Evolutionary conservation across 2,113 vertebrate genomes (phyloP).

Genomic region (Gadus chalcogrammus): DNA sequence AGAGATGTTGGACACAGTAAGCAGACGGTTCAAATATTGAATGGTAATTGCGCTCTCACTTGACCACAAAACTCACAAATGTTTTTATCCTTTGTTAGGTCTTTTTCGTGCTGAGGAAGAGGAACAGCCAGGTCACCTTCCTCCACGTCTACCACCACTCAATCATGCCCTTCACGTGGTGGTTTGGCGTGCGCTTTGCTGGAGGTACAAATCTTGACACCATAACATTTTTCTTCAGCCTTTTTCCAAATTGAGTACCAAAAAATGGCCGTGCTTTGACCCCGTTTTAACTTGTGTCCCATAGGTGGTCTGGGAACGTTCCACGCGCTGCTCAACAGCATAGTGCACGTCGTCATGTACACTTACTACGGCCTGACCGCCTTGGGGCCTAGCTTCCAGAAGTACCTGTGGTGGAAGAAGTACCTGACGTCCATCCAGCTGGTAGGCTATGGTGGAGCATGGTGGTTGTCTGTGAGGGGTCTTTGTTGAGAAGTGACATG

Average conservation of each 20-base stretch:
- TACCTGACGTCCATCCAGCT: conserved; percentile 93
- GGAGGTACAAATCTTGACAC: conserved; percentile 74
- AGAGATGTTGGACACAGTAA: conserved; percentile 96
- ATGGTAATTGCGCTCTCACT: neutral
- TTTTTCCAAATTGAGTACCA: neutral
- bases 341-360: conserved; percentile 96
- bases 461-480: neutral
- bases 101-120: conserved; percentile 97
- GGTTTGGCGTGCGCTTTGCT: conserved; percentile 97
- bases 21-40: conserved; percentile 42
- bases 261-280: neutral
- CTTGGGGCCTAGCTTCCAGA: conserved; percentile 87
- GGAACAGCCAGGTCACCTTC: conserved; percentile 92
- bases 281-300: neutral
- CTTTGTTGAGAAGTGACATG: neutral
- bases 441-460: conserved; percentile 67
- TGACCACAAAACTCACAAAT: neutral
- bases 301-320: conserved; percentile 94
- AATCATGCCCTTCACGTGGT: conserved; percentile 99
- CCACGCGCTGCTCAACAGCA: conserved; percentile 89
- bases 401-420: conserved; percentile 98
- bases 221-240: neutral
- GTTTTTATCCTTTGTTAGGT: conserved; percentile 68
- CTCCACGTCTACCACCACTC: conserved; percentile 97
- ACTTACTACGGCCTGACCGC: conserved; percentile 90